phyloP scores from a whole-genome alignment of 2,888 invertebrate species.

The Chalcis sispes region DNA sequence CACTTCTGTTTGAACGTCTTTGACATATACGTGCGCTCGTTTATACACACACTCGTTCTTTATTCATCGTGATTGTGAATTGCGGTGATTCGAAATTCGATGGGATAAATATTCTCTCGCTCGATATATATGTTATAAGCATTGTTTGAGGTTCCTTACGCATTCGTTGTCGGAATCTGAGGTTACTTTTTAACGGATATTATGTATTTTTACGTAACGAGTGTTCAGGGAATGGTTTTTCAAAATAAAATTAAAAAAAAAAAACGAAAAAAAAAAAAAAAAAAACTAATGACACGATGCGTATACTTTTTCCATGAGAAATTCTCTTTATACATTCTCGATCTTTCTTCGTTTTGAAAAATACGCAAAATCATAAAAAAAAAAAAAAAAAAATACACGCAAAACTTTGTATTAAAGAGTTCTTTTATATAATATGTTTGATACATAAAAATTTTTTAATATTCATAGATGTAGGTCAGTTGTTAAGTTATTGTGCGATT shows the following conservation, averaged over 20 bases:
- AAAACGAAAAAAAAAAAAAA: no score
- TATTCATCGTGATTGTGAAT: conserved; percentile 19
- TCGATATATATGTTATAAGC: neutral
- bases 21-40: neutral
- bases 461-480: conserved; percentile 43
- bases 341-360: no score
- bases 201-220: no score
- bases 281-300: no score
- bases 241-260: no score
- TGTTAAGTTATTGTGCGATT: conserved; percentile 47
- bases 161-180: conserved; percentile 5
- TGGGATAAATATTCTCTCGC: conserved; percentile 19
- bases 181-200: no score
- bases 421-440: conserved; percentile 18
- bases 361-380: no score
- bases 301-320: neutral
- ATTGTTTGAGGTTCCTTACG: conserved; percentile 4
- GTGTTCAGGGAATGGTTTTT: no score
- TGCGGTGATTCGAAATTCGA: conserved; percentile 25
- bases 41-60: neutral
- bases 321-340: neutral
- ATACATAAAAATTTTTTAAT: conserved; percentile 38
- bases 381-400: no score
- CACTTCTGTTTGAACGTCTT: neutral
- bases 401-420: conserved; percentile 4